Evolutionary conservation across 2,113 vertebrate species (phyloP).

Genomic region (Emberiza fucata): DNA sequence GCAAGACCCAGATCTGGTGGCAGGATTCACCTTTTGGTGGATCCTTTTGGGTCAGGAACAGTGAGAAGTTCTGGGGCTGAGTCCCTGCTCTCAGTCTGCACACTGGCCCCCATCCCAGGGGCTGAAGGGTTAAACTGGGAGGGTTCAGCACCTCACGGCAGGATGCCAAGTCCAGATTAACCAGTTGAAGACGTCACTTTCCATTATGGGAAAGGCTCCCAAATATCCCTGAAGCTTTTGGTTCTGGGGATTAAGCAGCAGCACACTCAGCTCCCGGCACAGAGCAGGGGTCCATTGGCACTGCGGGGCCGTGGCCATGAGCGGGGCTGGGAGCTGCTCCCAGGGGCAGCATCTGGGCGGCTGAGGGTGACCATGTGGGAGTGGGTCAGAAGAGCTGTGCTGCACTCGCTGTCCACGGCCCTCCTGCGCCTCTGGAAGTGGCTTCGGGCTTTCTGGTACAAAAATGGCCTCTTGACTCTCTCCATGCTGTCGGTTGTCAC

Average conservation of each 20-base stretch:
- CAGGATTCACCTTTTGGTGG: not conserved
- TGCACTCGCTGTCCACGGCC: not conserved
- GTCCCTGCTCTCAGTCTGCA: not conserved
- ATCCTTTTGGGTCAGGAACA: not conserved
- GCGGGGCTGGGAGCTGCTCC: not conserved
- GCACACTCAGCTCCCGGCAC: not conserved
- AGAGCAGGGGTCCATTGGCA: accelerated
- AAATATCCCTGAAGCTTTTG: not conserved
- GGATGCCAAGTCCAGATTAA: conserved; percentile 45
- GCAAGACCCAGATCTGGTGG: not conserved
- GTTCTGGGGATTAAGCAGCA: not conserved
- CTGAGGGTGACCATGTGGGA: conserved; percentile 47
- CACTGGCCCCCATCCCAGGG: accelerated
- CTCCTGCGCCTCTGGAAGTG: not conserved
- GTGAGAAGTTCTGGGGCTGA: not conserved
- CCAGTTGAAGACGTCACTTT: conserved; percentile 31
- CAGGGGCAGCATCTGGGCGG: not conserved
- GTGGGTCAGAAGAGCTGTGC: not conserved
- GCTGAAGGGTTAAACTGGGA: not conserved
- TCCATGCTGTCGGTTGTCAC: conserved; percentile 79
- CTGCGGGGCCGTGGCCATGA: not conserved
- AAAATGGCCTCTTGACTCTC: conserved; percentile 81
- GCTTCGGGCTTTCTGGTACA: conserved; percentile 50
- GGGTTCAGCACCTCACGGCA: not conserved
- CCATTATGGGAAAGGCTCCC: conserved; percentile 32